Percentiles rank a stretch among this genome's conserved stretches.
Conservation (phyloP, 2,888 invertebrate species). For the Chrysopilus asiliformis region DNA sequence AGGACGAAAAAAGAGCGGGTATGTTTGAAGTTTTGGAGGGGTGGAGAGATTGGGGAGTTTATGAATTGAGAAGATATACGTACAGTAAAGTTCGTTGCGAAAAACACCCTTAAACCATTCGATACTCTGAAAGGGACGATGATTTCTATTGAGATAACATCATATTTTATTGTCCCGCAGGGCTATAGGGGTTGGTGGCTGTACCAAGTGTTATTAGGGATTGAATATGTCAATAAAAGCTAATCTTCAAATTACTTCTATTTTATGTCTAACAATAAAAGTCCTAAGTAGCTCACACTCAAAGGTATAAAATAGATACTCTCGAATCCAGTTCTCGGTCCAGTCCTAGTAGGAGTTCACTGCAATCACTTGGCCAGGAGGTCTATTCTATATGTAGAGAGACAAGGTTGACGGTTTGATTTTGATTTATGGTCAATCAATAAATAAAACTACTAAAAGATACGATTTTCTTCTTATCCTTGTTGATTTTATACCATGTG, state of each 20-base stretch:
- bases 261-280: slow-evolving; percentile 14
- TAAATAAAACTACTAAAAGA: slow-evolving; percentile 7
- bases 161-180: slow-evolving; percentile 16
- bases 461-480: too few species aligned
- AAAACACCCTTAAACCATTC: slow-evolving; percentile 6
- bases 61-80: too few species aligned
- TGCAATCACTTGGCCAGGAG: too few species aligned
- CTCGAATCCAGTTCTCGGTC: too few species aligned
- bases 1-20: too few species aligned
- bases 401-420: too few species aligned
- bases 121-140: slow-evolving; percentile 10
- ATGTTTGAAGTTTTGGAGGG: too few species aligned
- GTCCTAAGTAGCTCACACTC: background rate
- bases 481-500: background rate
- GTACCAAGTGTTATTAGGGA: slow-evolving; percentile 15
- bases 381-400: too few species aligned
- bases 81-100: too few species aligned
- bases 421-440: slow-evolving; percentile 14
- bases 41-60: background rate
- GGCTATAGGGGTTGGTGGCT: slow-evolving; percentile 7
- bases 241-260: slow-evolving; percentile 16
- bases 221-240: slow-evolving; percentile 17
- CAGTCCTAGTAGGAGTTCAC: too few species aligned
- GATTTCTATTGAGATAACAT: slow-evolving; percentile 18
- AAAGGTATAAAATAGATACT: too few species aligned